Percentiles rank a stretch among this genome's conserved stretches.
phyloP scores from a whole-genome alignment of 2,888 invertebrate genomes.

The Cyrtodaria siliqua region DNA sequence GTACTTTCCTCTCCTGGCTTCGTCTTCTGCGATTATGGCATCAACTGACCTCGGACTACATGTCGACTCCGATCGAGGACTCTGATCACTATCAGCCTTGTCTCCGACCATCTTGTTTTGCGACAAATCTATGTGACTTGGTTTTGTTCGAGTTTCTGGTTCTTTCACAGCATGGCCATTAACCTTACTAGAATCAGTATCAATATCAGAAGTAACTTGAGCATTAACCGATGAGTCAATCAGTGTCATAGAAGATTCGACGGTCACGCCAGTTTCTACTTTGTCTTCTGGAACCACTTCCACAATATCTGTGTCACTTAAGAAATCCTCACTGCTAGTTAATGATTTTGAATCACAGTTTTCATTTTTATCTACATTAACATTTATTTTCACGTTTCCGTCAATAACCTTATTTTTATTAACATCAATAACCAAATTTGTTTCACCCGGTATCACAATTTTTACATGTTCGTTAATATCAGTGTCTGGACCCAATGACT shows the following conservation, averaged over 20 bases:
- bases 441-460: neutral
- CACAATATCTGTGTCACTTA: conserved; percentile 30
- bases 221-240: too few species aligned
- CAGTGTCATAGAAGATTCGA: too few species aligned
- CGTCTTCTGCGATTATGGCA: conserved; percentile 39
- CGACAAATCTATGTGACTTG: too few species aligned
- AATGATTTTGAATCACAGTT: conserved; percentile 27
- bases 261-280: conserved; percentile 7
- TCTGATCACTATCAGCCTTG: neutral
- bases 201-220: too few species aligned
- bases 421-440: too few species aligned
- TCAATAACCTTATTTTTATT: too few species aligned
- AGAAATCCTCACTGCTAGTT: conserved; percentile 37
- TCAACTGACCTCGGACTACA: conserved; percentile 38
- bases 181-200: too few species aligned
- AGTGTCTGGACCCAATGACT: conserved; percentile 10
- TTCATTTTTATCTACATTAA: conserved; percentile 21
- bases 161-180: too few species aligned
- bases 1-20: conserved; percentile 23
- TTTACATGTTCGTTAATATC: neutral
- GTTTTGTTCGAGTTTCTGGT: too few species aligned
- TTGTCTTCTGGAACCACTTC: neutral
- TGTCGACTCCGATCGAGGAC: conserved; percentile 28
- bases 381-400: neutral
- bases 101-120: too few species aligned